Base-by-base conservation (phyloP, 2,113 vertebrate species). In the Malurus cyaneus region DNA sequence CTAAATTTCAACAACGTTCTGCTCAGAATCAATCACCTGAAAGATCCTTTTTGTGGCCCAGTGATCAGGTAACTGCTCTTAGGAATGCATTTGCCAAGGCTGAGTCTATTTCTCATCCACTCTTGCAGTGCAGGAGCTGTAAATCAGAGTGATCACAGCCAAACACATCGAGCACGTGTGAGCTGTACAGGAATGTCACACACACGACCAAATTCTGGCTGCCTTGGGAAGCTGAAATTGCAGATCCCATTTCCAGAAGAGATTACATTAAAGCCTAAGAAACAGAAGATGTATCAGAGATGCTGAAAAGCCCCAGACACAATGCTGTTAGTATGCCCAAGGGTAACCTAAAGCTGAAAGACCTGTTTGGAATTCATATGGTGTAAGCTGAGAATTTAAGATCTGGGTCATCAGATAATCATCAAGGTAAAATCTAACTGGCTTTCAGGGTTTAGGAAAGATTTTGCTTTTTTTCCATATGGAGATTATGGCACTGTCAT, bases 331-430 rank as follows among this genome's bases (percentile, higher is more conserved):
- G 46, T 13, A 23, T 65, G 54, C 67, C 85, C 85, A 85, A 61
- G 85, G 46, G 74, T n/a, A 79, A 88, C 66, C 72, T 82, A 85
- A 94, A 95, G 66, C 54, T n/a, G n/a, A 34, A 80, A 88, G 88
- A 80, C 36, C 62, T 80, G 88, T 81, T 94, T 80, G 70, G 81
- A 90, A 95, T 95, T 95, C 85, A 92, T 44, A 61, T 13, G 64
- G 79, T 31, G 32, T 86, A 73, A 90, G 59, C 79, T 66, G 39
- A 90, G 88, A 89, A 92, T 61, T 39, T 85, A 94, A 80, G 67
- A 96, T 95, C 74, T 96, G 74, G 95, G 93, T 94, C 96, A 96
- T 88, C 88, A 96, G 95, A 96, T 95, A 92, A 96, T 94, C 88
- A 93, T 82, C 82, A 90, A 86, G 93, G 96, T 93, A 88, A 85